These are phyloP conservation scores for Amphipyra berbera DNA, from an alignment of 2,888 invertebrate species.

Conservation along the genomic window DNA sequence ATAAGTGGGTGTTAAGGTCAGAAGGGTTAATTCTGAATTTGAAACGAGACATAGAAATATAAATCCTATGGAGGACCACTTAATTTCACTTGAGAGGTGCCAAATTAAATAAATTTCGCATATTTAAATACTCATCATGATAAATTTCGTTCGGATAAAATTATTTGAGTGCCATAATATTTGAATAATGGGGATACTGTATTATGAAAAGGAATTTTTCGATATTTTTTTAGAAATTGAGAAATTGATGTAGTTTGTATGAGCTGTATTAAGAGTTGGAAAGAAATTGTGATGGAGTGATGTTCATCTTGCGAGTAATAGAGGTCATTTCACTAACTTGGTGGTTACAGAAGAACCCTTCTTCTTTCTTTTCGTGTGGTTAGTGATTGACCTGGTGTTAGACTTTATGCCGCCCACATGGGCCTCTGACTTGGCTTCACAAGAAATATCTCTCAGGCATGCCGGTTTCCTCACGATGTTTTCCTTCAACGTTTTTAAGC, in stretches of 20 bases:
- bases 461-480: too few species aligned
- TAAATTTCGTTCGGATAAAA: slow-evolving; percentile 24
- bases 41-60: slow-evolving; percentile 1
- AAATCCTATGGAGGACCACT: slow-evolving; percentile 21
- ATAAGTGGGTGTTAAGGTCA: not conserved
- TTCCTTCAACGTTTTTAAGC: too few species aligned
- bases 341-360: too few species aligned
- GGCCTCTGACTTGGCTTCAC: too few species aligned
- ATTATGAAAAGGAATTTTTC: not conserved
- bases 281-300: too few species aligned
- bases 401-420: too few species aligned
- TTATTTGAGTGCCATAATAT: slow-evolving; percentile 26
- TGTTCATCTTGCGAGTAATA: too few species aligned
- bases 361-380: too few species aligned
- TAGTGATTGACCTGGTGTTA: too few species aligned
- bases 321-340: too few species aligned
- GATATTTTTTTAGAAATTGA: not conserved
- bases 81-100: slow-evolving; percentile 18
- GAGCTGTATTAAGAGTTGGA: too few species aligned
- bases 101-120: slow-evolving; percentile 25
- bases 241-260: not conserved
- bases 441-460: too few species aligned
- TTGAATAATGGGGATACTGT: slow-evolving; percentile 6
- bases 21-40: slow-evolving; percentile 6
- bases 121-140: slow-evolving; percentile 28